Base-by-base conservation (phyloP, 2,888 invertebrate genomes). In the Escarpia spicata region DNA sequence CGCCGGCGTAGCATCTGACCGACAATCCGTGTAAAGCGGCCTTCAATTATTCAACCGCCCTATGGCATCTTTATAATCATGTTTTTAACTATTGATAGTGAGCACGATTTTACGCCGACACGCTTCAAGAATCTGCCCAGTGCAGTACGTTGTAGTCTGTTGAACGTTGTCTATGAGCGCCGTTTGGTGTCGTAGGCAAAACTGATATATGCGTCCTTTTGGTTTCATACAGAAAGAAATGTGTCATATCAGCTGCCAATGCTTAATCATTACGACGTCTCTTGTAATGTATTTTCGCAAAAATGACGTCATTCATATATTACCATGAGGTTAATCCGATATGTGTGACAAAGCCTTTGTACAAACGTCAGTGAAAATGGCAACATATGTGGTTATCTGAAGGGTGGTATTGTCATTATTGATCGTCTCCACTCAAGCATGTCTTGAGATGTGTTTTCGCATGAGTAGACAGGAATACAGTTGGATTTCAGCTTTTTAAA, bases 21-120 rank as follows among this genome's bases (percentile, higher is more conserved):
- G 75, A 26, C 75, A 75, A 75, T 19, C 75, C 4, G 19, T 75
- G 75, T 15, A 15, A 26, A 75, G 4, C 6, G 75, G 75, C 75
- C n/a, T 75, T 75, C n/a, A 75, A 75, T 75, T 75, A 75, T 75
- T 75, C 75, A 75, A 26, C 26, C n/a, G 75, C 75, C 75, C 75
- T 19, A 3, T 75, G 75, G 75, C 75, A 26, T 26, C 19, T 75
- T 15, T 52, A 12, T 52, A 37, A 2, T 52, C 52, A 8, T 75
- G n/a, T 75, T 26, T 75, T n/a, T 19, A 26, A 26, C 75, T 75
- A 26, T 75, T 75, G 75, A 26, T 75, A 4, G 26, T 52, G 6
- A 26, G n/a, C 19, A n/a, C 75, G 75, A 75, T 75, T 75, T 75
- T 75, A 75, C n/a, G 19, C 75, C 52, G 19, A 26, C 75, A 26